These are phyloP conservation scores for Strigamia transsilvanica DNA, from an alignment of 2,888 invertebrate species.

Conservation along the genomic window DNA sequence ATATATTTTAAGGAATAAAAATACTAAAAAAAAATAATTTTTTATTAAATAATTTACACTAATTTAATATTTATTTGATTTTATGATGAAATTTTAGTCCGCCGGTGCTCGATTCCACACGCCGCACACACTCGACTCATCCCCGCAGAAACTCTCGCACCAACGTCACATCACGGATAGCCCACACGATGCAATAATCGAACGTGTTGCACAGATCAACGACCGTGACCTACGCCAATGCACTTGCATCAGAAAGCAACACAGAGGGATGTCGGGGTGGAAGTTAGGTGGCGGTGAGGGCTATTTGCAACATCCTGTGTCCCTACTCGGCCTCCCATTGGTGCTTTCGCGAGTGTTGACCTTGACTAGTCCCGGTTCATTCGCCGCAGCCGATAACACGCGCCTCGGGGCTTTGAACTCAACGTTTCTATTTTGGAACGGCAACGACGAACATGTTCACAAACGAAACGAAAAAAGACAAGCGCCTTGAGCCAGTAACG, in stretches of 20 bases:
- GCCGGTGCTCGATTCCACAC: no score
- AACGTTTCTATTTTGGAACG: neutral
- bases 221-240: neutral
- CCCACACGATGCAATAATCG: neutral
- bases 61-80: no score
- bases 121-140: no score
- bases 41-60: no score
- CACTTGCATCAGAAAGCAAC: neutral
- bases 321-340: neutral
- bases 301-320: neutral
- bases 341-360: neutral
- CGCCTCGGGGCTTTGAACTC: constrained; percentile 8
- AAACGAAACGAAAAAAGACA: neutral
- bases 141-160: neutral
- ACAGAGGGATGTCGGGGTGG: neutral
- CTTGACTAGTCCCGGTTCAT: constrained; percentile 6
- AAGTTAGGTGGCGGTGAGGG: neutral
- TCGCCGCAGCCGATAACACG: constrained; percentile 2
- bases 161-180: neutral
- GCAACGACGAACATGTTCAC: no score
- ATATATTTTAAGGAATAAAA: no score
- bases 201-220: neutral
- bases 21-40: no score
- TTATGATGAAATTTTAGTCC: no score
- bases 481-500: neutral